phyloP scores from a whole-genome alignment of 2,113 vertebrate species.

The Heteronetta atricapilla region DNA sequence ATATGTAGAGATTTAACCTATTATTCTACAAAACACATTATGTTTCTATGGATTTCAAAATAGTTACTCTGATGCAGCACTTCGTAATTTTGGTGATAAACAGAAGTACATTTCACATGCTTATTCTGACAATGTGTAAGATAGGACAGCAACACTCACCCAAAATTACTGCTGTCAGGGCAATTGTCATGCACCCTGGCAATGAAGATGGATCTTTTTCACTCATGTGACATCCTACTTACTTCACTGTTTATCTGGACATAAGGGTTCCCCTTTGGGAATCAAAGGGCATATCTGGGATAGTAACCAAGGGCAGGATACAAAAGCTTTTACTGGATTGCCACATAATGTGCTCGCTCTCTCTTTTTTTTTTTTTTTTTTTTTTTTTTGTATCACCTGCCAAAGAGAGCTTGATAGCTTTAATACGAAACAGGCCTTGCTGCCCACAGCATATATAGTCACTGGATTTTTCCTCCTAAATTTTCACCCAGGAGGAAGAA shows the following conservation, averaged over 20 bases:
- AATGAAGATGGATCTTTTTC: accelerated
- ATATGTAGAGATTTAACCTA: background rate
- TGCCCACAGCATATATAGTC: background rate
- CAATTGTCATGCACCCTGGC: background rate
- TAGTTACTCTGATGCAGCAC: background rate
- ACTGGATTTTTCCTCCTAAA: background rate
- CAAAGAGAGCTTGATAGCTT: background rate
- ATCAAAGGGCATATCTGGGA: background rate
- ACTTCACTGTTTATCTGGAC: no score
- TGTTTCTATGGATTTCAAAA: background rate
- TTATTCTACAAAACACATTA: background rate
- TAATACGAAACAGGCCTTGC: background rate
- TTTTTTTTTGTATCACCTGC: background rate
- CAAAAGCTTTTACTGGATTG: background rate
- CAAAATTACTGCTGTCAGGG: accelerated
- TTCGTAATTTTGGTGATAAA: background rate
- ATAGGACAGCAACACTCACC: accelerated
- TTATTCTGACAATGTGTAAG: background rate
- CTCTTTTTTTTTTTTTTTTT: no score
- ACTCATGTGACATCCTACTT: accelerated
- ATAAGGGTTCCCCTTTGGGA: background rate
- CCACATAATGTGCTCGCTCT: background rate
- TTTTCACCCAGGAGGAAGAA: background rate
- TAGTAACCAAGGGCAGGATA: background rate
- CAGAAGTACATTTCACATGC: background rate